Conservation (phyloP, 30 jellyfish, hydroid and myxozoan genomes). For the Rhopilema esculentum region DNA sequence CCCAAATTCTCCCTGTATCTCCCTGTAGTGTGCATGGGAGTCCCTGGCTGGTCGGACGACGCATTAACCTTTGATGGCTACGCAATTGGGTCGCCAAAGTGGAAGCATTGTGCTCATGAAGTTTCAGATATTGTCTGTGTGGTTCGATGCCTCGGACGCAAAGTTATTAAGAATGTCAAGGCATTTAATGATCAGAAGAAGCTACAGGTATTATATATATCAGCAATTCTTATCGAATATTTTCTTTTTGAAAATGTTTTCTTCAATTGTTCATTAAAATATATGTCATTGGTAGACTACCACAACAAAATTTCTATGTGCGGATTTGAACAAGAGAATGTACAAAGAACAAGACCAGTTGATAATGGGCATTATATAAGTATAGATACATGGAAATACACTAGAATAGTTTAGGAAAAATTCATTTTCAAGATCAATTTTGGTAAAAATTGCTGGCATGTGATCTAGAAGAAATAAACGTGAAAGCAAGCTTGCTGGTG, state of each 20-base stretch:
- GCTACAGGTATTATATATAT: slow-evolving; percentile 73
- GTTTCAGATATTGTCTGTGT: slow-evolving; percentile 79
- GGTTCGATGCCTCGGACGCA: slow-evolving; percentile 82
- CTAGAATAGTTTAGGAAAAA: too few relatives aligned
- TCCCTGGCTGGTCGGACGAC: slow-evolving; percentile 73
- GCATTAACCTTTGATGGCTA: slow-evolving; percentile 55
- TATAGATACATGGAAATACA: too few relatives aligned
- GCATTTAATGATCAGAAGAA: slow-evolving; percentile 79
- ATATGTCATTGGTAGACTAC: background rate
- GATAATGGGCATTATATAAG: too few relatives aligned
- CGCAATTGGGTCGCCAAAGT: slow-evolving; percentile 79
- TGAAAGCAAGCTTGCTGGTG: too few relatives aligned
- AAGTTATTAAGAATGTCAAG: slow-evolving; percentile 80
- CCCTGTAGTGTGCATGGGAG: slow-evolving; percentile 89
- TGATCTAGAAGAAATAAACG: too few relatives aligned
- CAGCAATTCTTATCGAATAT: background rate
- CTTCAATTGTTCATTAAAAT: background rate
- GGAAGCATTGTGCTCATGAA: slow-evolving; percentile 72
- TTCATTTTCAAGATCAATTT: too few relatives aligned
- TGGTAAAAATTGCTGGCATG: too few relatives aligned
- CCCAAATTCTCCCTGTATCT: too few relatives aligned
- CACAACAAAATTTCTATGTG: background rate
- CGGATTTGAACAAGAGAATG: too few relatives aligned
- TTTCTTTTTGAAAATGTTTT: background rate
- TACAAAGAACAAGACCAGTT: too few relatives aligned